Conservation (phyloP, 2,797 vertebrate genomes). For the Macrochelys suwanniensis region DNA sequence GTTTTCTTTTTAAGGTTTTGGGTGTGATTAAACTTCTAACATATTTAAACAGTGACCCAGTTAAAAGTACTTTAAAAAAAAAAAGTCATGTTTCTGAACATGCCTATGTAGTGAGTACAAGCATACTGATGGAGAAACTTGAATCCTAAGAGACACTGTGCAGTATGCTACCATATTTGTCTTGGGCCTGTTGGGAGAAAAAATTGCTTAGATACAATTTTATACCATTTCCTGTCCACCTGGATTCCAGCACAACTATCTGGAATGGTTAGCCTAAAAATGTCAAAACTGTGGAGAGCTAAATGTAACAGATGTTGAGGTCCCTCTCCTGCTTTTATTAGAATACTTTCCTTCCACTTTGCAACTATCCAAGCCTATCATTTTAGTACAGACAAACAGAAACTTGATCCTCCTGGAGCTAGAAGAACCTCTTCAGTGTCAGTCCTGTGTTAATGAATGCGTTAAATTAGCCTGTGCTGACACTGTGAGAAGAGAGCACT, state of each 20-base stretch:
- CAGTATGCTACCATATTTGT: constrained; percentile 52
- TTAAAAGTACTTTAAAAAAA: constrained; percentile 47
- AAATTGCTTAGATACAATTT: constrained; percentile 6
- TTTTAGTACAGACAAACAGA: constrained; percentile 71
- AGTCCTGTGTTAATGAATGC: constrained; percentile 79
- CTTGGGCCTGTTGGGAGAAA: constrained; percentile 21
- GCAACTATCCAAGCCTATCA: constrained; percentile 49
- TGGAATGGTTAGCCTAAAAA: constrained; percentile 39
- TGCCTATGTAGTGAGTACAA: background rate
- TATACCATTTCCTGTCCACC: constrained; percentile 19
- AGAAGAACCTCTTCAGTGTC: constrained; percentile 71
- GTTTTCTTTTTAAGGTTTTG: constrained; percentile 28
- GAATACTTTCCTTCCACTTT: constrained; percentile 14
- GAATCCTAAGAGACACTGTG: constrained; percentile 51
- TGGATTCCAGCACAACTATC: background rate
- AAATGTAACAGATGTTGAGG: constrained; percentile 59
- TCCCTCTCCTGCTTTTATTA: constrained; percentile 19
- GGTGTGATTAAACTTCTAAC: constrained; percentile 39
- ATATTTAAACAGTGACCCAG: constrained; percentile 40
- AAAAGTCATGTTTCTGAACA: constrained; percentile 31
- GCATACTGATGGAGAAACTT: background rate
- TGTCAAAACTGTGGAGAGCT: constrained; percentile 61
- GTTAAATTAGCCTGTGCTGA: constrained; percentile 80
- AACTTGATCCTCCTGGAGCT: constrained; percentile 75
- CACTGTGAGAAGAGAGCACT: constrained; percentile 71